phyloP scores from a whole-genome alignment of 2,113 vertebrate genomes.

The Neofelis nebulosa region DNA sequence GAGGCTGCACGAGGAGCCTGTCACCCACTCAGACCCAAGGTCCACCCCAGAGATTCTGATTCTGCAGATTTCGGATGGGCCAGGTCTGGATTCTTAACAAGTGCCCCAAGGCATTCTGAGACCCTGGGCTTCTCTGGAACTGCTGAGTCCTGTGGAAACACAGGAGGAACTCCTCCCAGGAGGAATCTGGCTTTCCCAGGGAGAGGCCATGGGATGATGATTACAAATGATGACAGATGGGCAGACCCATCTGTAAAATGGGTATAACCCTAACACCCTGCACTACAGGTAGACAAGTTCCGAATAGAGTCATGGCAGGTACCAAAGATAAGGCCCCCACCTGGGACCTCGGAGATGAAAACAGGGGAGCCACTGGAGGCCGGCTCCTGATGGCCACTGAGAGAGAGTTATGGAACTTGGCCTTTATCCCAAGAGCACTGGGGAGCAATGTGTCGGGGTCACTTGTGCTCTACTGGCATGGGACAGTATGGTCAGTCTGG shows the following conservation, averaged over 20 bases:
- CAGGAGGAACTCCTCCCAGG: not conserved
- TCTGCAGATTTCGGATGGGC: not conserved
- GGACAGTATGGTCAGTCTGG: not conserved
- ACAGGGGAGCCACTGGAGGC: not conserved
- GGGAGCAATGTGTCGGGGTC: not conserved
- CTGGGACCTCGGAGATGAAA: not conserved
- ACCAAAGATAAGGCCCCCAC: not conserved
- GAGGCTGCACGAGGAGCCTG: not conserved
- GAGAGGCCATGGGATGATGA: not conserved
- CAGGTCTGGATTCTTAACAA: not conserved
- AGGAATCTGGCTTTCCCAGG: not conserved
- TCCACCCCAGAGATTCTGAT: not conserved
- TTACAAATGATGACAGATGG: not conserved
- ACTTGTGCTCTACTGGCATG: no score
- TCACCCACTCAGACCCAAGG: not conserved
- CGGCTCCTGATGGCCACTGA: no score
- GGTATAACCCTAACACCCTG: not conserved
- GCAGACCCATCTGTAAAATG: not conserved
- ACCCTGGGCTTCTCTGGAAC: not conserved
- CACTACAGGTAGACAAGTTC: fast-evolving
- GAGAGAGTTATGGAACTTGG: fast-evolving
- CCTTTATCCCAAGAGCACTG: not conserved
- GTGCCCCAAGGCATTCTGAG: not conserved
- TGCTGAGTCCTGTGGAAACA: not conserved
- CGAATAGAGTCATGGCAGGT: not conserved